Evolutionary conservation across 2,797 vertebrate species (phyloP).

Genomic region (Muraenolepis orangiensis): DNA sequence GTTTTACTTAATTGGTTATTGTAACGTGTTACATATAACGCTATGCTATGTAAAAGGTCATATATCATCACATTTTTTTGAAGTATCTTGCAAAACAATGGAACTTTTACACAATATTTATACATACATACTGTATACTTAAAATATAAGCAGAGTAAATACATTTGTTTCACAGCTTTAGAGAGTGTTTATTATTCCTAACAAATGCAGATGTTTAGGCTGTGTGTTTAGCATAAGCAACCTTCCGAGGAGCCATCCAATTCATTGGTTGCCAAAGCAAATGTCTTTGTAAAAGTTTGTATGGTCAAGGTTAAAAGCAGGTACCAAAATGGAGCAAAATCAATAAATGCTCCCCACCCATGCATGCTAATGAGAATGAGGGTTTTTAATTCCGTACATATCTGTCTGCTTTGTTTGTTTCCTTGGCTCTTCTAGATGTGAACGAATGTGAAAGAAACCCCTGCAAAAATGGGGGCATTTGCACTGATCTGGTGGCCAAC

Average conservation of each 20-base stretch:
- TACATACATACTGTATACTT: not conserved
- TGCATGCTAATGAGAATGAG: slow-evolving; percentile 62
- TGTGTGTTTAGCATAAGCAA: slow-evolving; percentile 26
- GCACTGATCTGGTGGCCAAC: slow-evolving; percentile 94
- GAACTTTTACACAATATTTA: not conserved
- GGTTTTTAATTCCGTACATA: slow-evolving; percentile 52
- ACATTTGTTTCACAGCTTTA: not conserved
- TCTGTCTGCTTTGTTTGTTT: slow-evolving; percentile 33
- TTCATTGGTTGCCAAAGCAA: slow-evolving; percentile 49
- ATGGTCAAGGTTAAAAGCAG: slow-evolving; percentile 42
- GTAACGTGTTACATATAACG: not conserved
- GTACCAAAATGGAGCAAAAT: slow-evolving; percentile 50
- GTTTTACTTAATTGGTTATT: not conserved
- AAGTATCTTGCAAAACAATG: not conserved
- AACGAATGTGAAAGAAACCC: slow-evolving; percentile 95
- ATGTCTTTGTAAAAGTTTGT: slow-evolving; percentile 35
- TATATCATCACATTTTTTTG: not conserved
- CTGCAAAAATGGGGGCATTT: slow-evolving; percentile 95
- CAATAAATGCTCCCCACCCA: slow-evolving; percentile 47
- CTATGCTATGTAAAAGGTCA: not conserved
- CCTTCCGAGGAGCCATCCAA: slow-evolving; percentile 33
- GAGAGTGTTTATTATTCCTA: slow-evolving; percentile 21
- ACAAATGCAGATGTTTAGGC: slow-evolving; percentile 13
- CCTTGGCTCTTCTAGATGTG: slow-evolving; percentile 77
- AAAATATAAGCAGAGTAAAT: not conserved